Percentiles rank a stretch among this genome's conserved stretches.
Evolutionary conservation across 2,113 vertebrate genomes (phyloP).

Genomic region (Pan paniscus): DNA sequence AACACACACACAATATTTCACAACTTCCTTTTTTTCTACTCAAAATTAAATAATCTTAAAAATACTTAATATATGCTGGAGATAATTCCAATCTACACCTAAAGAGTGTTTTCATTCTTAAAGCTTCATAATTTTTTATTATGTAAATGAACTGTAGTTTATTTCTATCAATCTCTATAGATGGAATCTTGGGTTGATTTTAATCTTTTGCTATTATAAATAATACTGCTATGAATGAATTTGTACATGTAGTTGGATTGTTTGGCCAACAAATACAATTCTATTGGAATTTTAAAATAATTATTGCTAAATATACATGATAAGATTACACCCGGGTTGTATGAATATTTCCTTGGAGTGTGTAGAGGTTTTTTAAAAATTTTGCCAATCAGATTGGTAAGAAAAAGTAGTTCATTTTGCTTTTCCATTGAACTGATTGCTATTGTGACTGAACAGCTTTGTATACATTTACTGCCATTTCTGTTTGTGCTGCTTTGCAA

Average conservation of each 20-base stretch:
- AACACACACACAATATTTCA: neutral
- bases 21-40: neutral
- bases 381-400: neutral
- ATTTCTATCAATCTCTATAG: neutral
- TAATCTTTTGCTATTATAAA: neutral
- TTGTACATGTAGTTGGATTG: neutral
- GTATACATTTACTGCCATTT: neutral
- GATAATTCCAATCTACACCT: neutral
- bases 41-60: neutral
- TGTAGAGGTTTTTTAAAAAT: neutral
- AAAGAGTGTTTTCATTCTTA: neutral
- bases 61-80: neutral
- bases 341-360: neutral
- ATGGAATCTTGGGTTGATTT: neutral
- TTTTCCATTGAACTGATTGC: neutral
- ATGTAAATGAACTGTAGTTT: neutral
- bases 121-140: neutral
- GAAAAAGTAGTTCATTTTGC: neutral
- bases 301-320: no score
- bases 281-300: neutral
- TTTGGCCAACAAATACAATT: neutral
- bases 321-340: neutral
- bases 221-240: neutral
- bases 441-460: neutral
- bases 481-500: neutral